Base-by-base conservation (phyloP, 1,140 invertebrate genomes). In the Brachionus manjavacas region DNA sequence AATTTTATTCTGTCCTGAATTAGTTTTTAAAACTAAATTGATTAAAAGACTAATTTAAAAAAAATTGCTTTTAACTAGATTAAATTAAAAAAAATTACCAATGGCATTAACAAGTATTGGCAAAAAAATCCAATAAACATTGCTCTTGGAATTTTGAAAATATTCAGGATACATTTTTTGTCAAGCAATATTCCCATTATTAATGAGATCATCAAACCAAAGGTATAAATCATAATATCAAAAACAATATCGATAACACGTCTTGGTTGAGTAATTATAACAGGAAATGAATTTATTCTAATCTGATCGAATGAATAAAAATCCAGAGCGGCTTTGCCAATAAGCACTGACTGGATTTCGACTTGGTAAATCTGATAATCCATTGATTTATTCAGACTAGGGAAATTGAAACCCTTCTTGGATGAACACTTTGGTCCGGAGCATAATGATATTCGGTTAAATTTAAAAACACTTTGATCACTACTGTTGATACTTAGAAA, bases 81-180 rank as follows among this genome's bases (percentile, higher is more conserved):
- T 14, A 68, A 81, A 81, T 16, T 1, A 39, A 81, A 14, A 60
- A 68, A 81, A 60, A 31, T 46, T 81, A 81, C 79, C 52, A 81
- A 41, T 16, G 79, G 79, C 79, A 81, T 81, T 7, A 81, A 23
- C 3, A 81, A n/a, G n/a, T 81, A 81, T 16, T 81, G 79, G n/a
- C 79, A 81, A 25, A 39, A 60, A 81, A 81, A 41, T 64, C 79
- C 79, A 60, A 81, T 41, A 14, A 81, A 64, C 20, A 81, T 46
- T 7, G 79, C 49, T 46, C 6, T 41, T 6, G 79, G 79, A 52
- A 81, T 81, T 68, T 81, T 81, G 4, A 68, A 25, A 20, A 81
- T 64, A 14, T 81, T 60, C 25, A 81, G 12, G 14, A 81, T 39
- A 41, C 35, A 39, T 64, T 81, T 35, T 64, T 64, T 60, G 43